Evolutionary conservation across 1,140 invertebrate genomes (phyloP).

Genomic region (Leptoteleia sp.): DNA sequence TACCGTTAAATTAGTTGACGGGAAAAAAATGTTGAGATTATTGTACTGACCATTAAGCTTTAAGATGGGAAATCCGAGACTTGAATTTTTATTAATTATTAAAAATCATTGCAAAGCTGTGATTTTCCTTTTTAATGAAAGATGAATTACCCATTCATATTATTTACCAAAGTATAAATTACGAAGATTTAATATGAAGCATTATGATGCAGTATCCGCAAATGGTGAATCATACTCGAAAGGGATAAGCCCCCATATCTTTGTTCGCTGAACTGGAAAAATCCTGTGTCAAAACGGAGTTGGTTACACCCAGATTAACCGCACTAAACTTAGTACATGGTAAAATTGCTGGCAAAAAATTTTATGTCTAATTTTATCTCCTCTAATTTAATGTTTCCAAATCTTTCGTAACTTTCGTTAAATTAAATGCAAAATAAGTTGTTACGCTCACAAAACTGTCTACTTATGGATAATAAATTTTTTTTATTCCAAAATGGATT

Average conservation of each 20-base stretch:
- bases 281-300: slow-evolving; percentile 3
- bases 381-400: background rate
- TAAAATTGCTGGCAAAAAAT: slow-evolving; percentile 4
- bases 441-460: too few species aligned
- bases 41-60: too few species aligned
- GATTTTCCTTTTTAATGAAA: background rate
- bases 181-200: background rate
- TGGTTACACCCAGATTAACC: slow-evolving; percentile 9
- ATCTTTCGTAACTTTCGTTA: too few species aligned
- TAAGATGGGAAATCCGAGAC: too few species aligned
- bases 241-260: background rate
- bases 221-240: background rate
- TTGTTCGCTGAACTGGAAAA: background rate
- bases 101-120: too few species aligned
- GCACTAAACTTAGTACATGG: slow-evolving; percentile 3
- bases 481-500: too few species aligned
- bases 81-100: too few species aligned
- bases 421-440: too few species aligned
- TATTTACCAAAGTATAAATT: background rate
- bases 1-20: too few species aligned
- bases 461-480: too few species aligned
- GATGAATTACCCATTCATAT: background rate
- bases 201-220: background rate
- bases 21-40: too few species aligned
- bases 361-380: background rate